phyloP scores from a whole-genome alignment of 2,113 vertebrate species.

The Salvelinus alpinus region DNA sequence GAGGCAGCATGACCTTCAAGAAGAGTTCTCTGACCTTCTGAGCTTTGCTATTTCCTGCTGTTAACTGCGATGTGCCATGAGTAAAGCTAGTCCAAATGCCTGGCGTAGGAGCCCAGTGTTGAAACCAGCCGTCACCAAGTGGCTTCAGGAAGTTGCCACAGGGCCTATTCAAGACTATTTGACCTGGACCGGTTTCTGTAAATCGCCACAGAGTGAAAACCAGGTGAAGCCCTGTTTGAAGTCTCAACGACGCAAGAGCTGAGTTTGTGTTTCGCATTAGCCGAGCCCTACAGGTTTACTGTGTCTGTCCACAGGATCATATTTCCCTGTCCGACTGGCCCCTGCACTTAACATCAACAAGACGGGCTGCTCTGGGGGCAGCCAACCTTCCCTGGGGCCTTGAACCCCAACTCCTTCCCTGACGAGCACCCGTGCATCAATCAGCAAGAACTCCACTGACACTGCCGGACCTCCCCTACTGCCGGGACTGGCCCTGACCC shows the following conservation, averaged over 20 bases:
- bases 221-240: background rate
- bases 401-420: background rate
- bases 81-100: background rate
- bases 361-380: background rate
- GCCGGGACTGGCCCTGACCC: conserved; percentile 17
- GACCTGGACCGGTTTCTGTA: background rate
- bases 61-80: background rate
- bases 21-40: background rate
- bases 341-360: background rate
- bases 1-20: conserved; percentile 4
- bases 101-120: background rate
- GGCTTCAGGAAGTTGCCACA: background rate
- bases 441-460: conserved; percentile 25
- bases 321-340: background rate
- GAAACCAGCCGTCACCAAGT: background rate
- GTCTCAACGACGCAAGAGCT: background rate
- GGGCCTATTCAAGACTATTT: background rate
- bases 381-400: background rate
- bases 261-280: background rate
- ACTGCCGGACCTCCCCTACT: conserved; percentile 20
- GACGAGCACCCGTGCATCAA: conserved; percentile 40
- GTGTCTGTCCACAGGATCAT: background rate
- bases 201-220: background rate
- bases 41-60: background rate
- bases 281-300: background rate